Evolutionary conservation across 2,113 vertebrate species (phyloP), one percentile per base, ranked within the genome.

Genomic region (Xiphophorus couchianus): DNA sequence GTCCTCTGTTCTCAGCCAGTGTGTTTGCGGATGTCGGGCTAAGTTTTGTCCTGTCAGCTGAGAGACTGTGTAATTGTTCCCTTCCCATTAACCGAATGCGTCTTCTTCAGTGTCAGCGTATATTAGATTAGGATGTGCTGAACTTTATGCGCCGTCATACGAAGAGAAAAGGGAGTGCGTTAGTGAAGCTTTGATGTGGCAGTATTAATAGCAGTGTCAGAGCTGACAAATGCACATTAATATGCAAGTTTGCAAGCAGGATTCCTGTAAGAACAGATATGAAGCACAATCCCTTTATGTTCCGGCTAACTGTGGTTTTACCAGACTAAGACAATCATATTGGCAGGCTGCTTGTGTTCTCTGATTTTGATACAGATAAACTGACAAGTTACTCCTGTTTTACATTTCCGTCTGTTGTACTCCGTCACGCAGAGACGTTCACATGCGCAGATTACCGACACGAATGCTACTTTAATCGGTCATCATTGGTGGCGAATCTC

Each of bases 21-120:
- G 69, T 44, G 39, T 65, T 37, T 37, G 22, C 70, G 44, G 63
- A 65, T 48, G 12, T 64, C 51, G 8, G 27, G 63, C 62, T 62
- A 54, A 75, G 58, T 35, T 80, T 48, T 5, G 58, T 28, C 27
- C 73, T 63, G 30, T 73, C 78, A 74, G 64, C 80, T 44, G 7
- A 37, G 62, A 66, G 31, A 62, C n/a, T 1, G 0, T 28, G 48
- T 80, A 66, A 81, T 85, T 74, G 68, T 71, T 69, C 71, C 66
- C 67, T 65, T 80, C 54, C 77, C 69, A 80, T 90, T 82, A 78
- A 76, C 71, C 2, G 66, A 79, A 66, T 82, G 71, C 15, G 70
- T 87, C 76, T 82, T 88, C 77, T 84, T 90, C 69, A 85, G 62
- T 76, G 87, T 83, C 87, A 44, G 77, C 69, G 25, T 25, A 63